phyloP scores from a whole-genome alignment of 2,888 invertebrate species.

The Napeogenes inachia region DNA sequence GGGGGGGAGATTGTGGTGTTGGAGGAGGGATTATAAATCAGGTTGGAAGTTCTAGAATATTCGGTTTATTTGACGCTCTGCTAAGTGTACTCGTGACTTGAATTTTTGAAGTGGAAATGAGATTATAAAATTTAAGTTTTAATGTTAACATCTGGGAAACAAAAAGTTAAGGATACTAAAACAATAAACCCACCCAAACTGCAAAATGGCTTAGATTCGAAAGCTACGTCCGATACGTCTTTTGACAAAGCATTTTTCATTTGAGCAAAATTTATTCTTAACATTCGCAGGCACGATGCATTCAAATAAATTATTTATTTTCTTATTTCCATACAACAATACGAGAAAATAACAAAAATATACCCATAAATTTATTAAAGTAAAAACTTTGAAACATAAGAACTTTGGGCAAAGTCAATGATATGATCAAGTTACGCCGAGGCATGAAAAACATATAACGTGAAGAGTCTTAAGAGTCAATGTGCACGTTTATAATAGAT shows the following conservation, averaged over 20 bases:
- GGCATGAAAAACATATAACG: no score
- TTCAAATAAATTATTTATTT: conserved; percentile 24
- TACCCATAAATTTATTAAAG: not conserved
- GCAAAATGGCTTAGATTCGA: conserved; percentile 6
- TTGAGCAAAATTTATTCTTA: conserved; percentile 18
- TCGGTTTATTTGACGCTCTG: conserved; percentile 22
- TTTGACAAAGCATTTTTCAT: conserved; percentile 14
- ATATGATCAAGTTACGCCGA: no score
- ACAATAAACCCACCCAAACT: not conserved
- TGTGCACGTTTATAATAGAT: no score
- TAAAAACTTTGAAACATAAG: not conserved
- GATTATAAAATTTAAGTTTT: conserved; percentile 9
- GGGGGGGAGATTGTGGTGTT: conserved; percentile 1
- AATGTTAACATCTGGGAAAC: no score
- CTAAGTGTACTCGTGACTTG: conserved; percentile 11
- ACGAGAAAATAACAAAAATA: conserved; percentile 1
- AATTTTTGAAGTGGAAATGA: conserved; percentile 17
- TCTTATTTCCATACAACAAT: conserved; percentile 18
- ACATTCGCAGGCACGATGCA: conserved; percentile 10
- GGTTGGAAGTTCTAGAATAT: conserved; percentile 13
- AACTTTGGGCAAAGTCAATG: not conserved
- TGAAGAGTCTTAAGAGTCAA: no score
- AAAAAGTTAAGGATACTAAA: not conserved
- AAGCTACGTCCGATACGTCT: conserved; percentile 7
- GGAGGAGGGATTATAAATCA: conserved; percentile 24